phyloP scores from a whole-genome alignment of 2,113 vertebrate species.

The Ariopsis seemanni region DNA sequence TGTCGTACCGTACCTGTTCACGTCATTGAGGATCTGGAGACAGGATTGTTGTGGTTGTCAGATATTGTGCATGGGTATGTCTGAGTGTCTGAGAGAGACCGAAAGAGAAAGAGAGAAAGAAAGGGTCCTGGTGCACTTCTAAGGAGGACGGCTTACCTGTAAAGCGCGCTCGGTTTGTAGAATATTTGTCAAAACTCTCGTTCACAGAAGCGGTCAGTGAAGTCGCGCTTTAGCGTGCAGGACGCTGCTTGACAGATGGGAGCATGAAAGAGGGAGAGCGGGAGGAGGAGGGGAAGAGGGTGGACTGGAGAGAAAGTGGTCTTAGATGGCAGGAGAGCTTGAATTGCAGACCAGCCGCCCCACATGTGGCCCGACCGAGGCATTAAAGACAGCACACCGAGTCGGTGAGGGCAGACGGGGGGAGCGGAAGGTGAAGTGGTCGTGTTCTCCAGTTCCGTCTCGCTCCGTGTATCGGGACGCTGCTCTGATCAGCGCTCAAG shows the following conservation, averaged over 20 bases:
- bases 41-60: slow-evolving; percentile 73
- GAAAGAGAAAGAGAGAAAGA: neutral
- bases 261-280: slow-evolving; percentile 44
- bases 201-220: neutral
- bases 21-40: slow-evolving; percentile 63
- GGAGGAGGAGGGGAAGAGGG: slow-evolving; percentile 12
- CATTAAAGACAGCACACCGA: slow-evolving; percentile 52
- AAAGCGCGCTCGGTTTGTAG: neutral
- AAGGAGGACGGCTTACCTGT: slow-evolving; percentile 20
- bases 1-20: slow-evolving; percentile 42
- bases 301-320: slow-evolving; percentile 57
- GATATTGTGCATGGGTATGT: slow-evolving; percentile 56
- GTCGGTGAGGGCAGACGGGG: neutral
- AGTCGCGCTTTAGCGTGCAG: neutral
- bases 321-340: slow-evolving; percentile 72
- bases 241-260: neutral
- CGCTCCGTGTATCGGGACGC: slow-evolving; percentile 22
- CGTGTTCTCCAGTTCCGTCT: slow-evolving; percentile 44
- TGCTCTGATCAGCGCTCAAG: slow-evolving; percentile 12
- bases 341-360: slow-evolving; percentile 71
- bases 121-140: neutral
- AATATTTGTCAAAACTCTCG: neutral
- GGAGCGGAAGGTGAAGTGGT: slow-evolving; percentile 15
- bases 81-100: slow-evolving; percentile 15
- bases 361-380: slow-evolving; percentile 72